phyloP scores from a whole-genome alignment of 2,797 vertebrate genomes.

The Sardinella longiceps region DNA sequence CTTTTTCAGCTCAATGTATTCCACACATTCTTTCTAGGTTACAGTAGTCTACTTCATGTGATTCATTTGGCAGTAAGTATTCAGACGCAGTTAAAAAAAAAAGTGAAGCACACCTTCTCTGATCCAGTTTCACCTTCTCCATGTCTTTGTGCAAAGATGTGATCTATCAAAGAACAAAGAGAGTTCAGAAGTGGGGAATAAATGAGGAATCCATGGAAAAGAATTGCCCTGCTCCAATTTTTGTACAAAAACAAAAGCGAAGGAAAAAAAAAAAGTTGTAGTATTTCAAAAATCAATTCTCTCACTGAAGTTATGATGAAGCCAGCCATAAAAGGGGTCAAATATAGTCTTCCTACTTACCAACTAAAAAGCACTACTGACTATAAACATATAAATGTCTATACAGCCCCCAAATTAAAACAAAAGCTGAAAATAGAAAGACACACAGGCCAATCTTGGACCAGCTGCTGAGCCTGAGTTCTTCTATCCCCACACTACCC shows the following conservation, averaged over 20 bases:
- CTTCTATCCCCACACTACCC: too few relatives aligned
- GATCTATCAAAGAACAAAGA: conserved; percentile 71
- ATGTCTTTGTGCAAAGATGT: conserved; percentile 92
- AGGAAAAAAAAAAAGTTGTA: background rate
- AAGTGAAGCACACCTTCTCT: conserved; percentile 75
- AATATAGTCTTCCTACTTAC: background rate
- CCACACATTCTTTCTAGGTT: conserved; percentile 14
- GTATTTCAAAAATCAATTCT: background rate
- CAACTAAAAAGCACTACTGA: background rate
- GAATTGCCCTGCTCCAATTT: background rate
- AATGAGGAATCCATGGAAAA: background rate
- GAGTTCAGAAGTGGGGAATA: background rate
- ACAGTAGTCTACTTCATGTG: background rate
- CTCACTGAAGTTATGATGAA: background rate
- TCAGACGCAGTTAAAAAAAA: conserved; percentile 17
- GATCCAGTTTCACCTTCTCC: conserved; percentile 97
- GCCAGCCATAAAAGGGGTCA: background rate
- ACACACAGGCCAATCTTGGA: background rate
- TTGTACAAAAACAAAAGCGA: background rate
- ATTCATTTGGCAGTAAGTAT: conserved; percentile 5
- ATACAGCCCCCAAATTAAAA: background rate
- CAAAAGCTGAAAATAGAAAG: background rate
- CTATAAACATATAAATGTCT: background rate
- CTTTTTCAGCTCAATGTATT: background rate
- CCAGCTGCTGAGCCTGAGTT: too few relatives aligned